These are phyloP conservation scores for Dryoscopus gambensis DNA, from an alignment of 2,113 vertebrate species.

Conservation along the genomic window DNA sequence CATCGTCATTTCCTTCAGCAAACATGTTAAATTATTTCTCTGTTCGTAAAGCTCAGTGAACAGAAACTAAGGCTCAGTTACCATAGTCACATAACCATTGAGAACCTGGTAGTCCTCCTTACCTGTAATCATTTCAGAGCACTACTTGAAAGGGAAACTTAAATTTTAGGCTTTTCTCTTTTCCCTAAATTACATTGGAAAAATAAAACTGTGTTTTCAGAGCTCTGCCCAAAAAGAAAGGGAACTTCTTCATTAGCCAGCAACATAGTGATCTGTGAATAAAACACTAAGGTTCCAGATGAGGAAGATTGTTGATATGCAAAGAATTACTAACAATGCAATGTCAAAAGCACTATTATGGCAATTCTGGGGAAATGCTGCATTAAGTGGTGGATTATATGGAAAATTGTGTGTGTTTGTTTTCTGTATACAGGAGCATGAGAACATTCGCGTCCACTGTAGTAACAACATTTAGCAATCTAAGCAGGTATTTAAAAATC, in stretches of 20 bases:
- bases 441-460: neutral
- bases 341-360: constrained; percentile 50
- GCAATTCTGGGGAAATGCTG: constrained; percentile 56
- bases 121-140: constrained; percentile 65
- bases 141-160: constrained; percentile 68
- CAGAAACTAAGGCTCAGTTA: constrained; percentile 70
- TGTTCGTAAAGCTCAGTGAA: constrained; percentile 28
- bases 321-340: constrained; percentile 59
- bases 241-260: constrained; percentile 35
- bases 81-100: constrained; percentile 52
- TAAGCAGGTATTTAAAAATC: constrained; percentile 46
- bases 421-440: constrained; percentile 33
- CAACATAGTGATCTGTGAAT: constrained; percentile 56
- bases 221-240: constrained; percentile 41
- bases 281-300: constrained; percentile 58
- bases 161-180: constrained; percentile 42
- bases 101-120: constrained; percentile 52
- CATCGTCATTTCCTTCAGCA: constrained; percentile 57
- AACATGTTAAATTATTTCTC: constrained; percentile 48
- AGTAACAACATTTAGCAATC: neutral
- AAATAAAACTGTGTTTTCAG: constrained; percentile 34
- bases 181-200: constrained; percentile 35
- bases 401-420: constrained; percentile 7
- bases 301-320: constrained; percentile 47
- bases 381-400: constrained; percentile 36